Evolutionary conservation across 2,113 vertebrate species (phyloP).

Genomic region (Podiceps cristatus): DNA sequence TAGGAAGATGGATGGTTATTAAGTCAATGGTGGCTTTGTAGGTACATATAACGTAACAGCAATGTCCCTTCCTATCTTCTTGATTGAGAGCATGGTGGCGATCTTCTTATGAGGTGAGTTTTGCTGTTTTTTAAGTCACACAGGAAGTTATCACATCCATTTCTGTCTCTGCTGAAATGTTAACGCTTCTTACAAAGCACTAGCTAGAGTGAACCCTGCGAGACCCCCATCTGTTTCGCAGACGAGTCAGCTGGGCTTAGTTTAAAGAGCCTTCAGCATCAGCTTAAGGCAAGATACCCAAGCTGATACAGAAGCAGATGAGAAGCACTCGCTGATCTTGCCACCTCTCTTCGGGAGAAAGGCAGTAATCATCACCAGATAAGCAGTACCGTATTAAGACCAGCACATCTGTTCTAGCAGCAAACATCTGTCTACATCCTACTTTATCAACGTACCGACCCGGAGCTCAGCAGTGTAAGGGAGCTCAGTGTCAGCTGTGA

Average conservation of each 20-base stretch:
- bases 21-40: neutral
- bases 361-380: neutral
- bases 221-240: neutral
- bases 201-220: neutral
- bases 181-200: neutral
- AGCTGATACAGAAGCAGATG: neutral
- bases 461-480: neutral
- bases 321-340: neutral
- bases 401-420: neutral
- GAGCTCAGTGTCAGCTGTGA: neutral
- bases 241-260: neutral
- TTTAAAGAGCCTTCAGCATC: constrained; percentile 12
- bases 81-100: too few species aligned
- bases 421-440: neutral
- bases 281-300: neutral
- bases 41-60: neutral
- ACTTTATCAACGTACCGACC: neutral
- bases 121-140: neutral
- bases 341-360: neutral
- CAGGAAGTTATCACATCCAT: neutral
- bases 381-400: neutral
- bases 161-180: neutral
- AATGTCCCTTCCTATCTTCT: neutral
- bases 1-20: neutral
- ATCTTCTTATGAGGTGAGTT: neutral